Evolutionary conservation across 2,888 invertebrate genomes (phyloP).

Genomic region (Heliconius hortense): DNA sequence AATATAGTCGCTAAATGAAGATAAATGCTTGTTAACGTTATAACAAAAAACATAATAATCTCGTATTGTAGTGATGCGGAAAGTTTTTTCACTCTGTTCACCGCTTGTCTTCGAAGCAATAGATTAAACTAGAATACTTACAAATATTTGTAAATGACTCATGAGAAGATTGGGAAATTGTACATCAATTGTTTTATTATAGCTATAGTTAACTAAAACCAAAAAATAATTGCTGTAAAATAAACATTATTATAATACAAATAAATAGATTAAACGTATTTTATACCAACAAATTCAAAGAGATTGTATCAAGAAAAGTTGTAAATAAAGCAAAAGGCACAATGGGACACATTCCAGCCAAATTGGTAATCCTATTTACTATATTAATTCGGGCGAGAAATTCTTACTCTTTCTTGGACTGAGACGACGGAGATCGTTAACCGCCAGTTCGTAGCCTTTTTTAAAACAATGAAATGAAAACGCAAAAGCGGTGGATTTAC

Average conservation of each 20-base stretch:
- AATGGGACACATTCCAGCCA: conserved; percentile 28
- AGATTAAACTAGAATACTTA: background rate
- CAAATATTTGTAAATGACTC: background rate
- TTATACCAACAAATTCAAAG: background rate
- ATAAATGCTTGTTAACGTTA: background rate
- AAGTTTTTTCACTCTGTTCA: background rate
- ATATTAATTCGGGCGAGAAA: conserved; percentile 33
- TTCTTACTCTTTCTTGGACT: conserved; percentile 30
- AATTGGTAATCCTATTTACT: conserved; percentile 31
- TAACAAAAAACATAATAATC: background rate
- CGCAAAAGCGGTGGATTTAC: conserved; percentile 40
- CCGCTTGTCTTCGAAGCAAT: background rate
- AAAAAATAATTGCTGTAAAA: background rate
- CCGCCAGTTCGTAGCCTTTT: conserved; percentile 33
- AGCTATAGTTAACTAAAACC: background rate
- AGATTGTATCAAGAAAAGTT: conserved; percentile 17
- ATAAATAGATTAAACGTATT: background rate
- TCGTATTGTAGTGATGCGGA: background rate
- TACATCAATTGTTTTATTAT: background rate
- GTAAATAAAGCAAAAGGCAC: conserved; percentile 25
- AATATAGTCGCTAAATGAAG: background rate
- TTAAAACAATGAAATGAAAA: conserved; percentile 42
- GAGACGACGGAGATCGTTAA: conserved; percentile 34
- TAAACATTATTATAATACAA: background rate
- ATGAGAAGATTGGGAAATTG: background rate